phyloP scores from a whole-genome alignment of 2,888 invertebrate genomes.

The Tetranychus piercei region DNA sequence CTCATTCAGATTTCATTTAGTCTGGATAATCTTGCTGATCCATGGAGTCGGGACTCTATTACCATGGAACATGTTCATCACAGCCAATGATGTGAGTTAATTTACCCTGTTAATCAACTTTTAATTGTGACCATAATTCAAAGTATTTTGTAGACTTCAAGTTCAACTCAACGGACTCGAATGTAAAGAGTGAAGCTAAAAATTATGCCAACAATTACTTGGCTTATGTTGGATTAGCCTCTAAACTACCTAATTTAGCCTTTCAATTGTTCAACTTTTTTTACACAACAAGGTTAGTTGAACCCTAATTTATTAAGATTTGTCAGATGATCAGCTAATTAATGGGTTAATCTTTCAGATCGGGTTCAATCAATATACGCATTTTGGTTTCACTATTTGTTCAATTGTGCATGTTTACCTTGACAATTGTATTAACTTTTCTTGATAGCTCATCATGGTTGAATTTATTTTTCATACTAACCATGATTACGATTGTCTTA shows the following conservation, averaged over 20 bases:
- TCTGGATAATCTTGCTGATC: conserved; percentile 68
- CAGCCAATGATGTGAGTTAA: conserved; percentile 56
- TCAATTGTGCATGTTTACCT: conserved; percentile 53
- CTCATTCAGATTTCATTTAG: conserved; percentile 39
- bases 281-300: conserved; percentile 52
- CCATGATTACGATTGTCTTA: conserved; percentile 59
- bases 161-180: conserved; percentile 36
- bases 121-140: conserved; percentile 18
- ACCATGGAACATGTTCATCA: conserved; percentile 99
- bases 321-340: neutral
- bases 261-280: conserved; percentile 90
- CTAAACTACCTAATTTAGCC: conserved; percentile 79
- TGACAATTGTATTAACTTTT: conserved; percentile 75
- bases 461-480: conserved; percentile 63
- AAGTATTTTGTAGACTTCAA: conserved; percentile 80
- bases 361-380: neutral
- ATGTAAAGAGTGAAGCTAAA: neutral
- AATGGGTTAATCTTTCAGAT: neutral
- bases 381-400: conserved; percentile 29
- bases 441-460: conserved; percentile 50
- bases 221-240: conserved; percentile 62
- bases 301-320: neutral
- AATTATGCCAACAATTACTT: conserved; percentile 55
- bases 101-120: neutral
- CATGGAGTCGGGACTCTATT: conserved; percentile 85